Conservation (phyloP, 2,113 vertebrate genomes). For the Hemichromis elongatus region DNA sequence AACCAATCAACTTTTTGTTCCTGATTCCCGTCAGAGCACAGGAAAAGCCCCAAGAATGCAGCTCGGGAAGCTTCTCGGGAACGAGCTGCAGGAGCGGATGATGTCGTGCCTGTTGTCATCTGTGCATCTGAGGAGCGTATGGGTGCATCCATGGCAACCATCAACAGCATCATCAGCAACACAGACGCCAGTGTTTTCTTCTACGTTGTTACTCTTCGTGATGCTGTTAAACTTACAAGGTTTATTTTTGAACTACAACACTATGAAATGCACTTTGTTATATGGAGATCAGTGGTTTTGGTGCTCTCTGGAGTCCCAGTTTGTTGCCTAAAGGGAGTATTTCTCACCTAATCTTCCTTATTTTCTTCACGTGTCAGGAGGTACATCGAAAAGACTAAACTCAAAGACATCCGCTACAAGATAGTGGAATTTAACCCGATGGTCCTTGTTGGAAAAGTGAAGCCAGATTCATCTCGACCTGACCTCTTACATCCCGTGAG, state of each 20-base stretch:
- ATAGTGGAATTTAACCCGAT: constrained; percentile 92
- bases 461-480: constrained; percentile 85
- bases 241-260: constrained; percentile 2
- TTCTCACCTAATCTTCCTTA: neutral
- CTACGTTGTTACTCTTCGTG: constrained; percentile 86
- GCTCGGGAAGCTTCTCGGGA: neutral
- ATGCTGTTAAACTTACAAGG: constrained; percentile 80
- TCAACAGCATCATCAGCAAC: constrained; percentile 92
- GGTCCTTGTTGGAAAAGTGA: constrained; percentile 89
- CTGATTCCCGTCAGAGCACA: constrained; percentile 11
- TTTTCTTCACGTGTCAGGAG: constrained; percentile 65
- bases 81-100: constrained; percentile 26
- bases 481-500: constrained; percentile 95
- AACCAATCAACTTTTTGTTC: neutral
- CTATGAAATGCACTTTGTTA: neutral
- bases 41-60: neutral
- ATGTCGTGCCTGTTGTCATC: constrained; percentile 85
- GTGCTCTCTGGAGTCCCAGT: neutral
- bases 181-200: constrained; percentile 83
- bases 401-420: constrained; percentile 87
- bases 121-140: constrained; percentile 85
- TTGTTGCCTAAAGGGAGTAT: neutral
- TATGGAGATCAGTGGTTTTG: neutral
- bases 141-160: constrained; percentile 85
- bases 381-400: constrained; percentile 87